phyloP scores from a whole-genome alignment of 1,140 invertebrate genomes.

The Camponotus pennsylvanicus region DNA sequence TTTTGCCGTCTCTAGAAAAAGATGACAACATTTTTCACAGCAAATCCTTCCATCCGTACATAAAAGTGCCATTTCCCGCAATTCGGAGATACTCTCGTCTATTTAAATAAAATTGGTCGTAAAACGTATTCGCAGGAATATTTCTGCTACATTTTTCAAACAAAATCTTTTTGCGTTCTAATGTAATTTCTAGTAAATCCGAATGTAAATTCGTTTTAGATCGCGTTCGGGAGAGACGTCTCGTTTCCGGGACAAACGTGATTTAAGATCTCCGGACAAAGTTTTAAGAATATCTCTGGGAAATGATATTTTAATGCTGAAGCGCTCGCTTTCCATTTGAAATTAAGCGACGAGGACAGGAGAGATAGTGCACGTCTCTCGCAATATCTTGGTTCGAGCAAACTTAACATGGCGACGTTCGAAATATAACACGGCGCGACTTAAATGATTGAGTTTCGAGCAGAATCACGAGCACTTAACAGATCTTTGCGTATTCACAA shows the following conservation, averaged over 20 bases:
- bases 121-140: conserved; percentile 4
- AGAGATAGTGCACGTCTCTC: conserved; percentile 45
- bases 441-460: conserved; percentile 51
- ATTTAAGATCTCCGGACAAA: conserved; percentile 51
- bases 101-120: conserved; percentile 21
- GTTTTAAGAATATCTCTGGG: conserved; percentile 35
- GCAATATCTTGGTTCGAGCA: conserved; percentile 10
- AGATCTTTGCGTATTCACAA: conserved; percentile 57
- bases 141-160: conserved; percentile 11
- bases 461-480: conserved; percentile 55
- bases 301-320: conserved; percentile 53
- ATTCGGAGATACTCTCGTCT: not conserved
- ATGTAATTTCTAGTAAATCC: conserved; percentile 41
- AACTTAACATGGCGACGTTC: conserved; percentile 45
- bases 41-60: conserved; percentile 14
- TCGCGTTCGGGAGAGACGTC: conserved; percentile 8
- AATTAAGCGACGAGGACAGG: conserved; percentile 23
- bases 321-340: conserved; percentile 28
- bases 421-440: conserved; percentile 47
- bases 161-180: not conserved
- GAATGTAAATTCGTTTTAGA: conserved; percentile 26
- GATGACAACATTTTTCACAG: conserved; percentile 26
- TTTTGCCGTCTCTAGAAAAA: conserved; percentile 25
- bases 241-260: conserved; percentile 12
- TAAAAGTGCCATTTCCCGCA: conserved; percentile 27